Base-by-base conservation (phyloP, 2,113 vertebrate genomes). In the Engystomops pustulosus region DNA sequence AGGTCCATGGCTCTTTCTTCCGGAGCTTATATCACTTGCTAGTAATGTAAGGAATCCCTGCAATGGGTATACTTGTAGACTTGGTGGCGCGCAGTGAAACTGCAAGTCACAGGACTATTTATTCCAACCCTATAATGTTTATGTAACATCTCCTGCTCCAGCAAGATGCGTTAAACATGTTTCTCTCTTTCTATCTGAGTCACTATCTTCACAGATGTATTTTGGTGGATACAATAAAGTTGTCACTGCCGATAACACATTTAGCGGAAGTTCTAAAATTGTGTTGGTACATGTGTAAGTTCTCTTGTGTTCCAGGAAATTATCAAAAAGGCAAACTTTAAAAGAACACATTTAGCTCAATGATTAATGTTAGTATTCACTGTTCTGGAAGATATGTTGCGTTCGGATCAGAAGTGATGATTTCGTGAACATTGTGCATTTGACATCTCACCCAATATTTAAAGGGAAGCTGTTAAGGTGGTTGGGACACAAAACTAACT, bases 21-120 rank as follows among this genome's bases (percentile, higher is more conserved):
- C 49, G 34, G 34, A n/a, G 51, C 69, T 82, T 82, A 82, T 72
- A 72, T 82, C 68, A 82, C n/a, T 58, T 70, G 49, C 51, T 72
- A 72, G 49, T 70, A 60, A 82, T 82, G 68, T 55, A 82, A 82
- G 36, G 80, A 71, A 82, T 82, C 80, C 20, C 51, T 82, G 68
- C 51, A 72, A 82, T 45, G 68, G 80, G 23, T 11, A 82, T 17
- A 23, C 8, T 71, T 38, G 69, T 72, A 82, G 80, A 82, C 80
- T 72, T 82, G 49, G 67, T 72, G 80, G 80, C 80, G 80, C 68
- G 25, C 15, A 74, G 23, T 30, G 55, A 72, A 80, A 71, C 68
- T 72, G 27, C 68, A 72, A 82, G 68, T 82, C 80, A 82, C 80
- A 72, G 25, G 67, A 60, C 34, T 72, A 55, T 82, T 82, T 82